Percentiles rank a stretch among this genome's conserved stretches.
These are phyloP conservation scores for Artemisiospiza belli DNA, from an alignment of 2,113 vertebrate species.

Conservation along the genomic window DNA sequence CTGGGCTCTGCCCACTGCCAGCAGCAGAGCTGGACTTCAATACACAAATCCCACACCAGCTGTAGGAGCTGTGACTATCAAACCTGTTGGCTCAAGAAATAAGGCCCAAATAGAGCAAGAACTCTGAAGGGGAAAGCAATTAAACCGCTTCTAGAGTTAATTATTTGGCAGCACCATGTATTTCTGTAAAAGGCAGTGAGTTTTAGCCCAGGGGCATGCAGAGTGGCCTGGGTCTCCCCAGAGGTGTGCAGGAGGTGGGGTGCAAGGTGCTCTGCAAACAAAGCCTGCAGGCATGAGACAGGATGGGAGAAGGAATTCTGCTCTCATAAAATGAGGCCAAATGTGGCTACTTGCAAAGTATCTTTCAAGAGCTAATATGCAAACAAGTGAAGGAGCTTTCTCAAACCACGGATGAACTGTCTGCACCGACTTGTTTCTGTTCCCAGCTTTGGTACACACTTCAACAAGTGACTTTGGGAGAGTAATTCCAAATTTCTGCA, in stretches of 20 bases:
- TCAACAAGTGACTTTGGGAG: not conserved
- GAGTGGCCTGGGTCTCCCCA: accelerated
- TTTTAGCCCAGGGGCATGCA: not conserved
- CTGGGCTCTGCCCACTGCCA: not conserved
- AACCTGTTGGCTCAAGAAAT: not conserved
- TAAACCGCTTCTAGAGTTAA: not conserved
- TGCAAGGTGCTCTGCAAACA: accelerated
- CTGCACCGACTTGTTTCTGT: not conserved
- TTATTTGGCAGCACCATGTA: not conserved
- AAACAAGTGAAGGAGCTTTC: not conserved
- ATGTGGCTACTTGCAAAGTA: not conserved
- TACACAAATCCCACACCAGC: accelerated
- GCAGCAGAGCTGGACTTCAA: not conserved
- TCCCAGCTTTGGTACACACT: not conserved
- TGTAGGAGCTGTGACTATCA: not conserved
- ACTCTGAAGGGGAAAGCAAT: not conserved
- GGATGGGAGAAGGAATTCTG: not conserved
- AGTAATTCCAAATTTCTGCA: not conserved
- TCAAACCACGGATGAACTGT: not conserved
- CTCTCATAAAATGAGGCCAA: not conserved
- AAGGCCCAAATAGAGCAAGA: not conserved
- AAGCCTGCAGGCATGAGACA: not conserved
- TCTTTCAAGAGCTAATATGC: not conserved
- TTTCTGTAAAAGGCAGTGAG: not conserved
- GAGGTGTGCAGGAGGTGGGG: not conserved